Evolutionary conservation across 2,113 vertebrate genomes (phyloP).

Genomic region (Callionymus lyra): DNA sequence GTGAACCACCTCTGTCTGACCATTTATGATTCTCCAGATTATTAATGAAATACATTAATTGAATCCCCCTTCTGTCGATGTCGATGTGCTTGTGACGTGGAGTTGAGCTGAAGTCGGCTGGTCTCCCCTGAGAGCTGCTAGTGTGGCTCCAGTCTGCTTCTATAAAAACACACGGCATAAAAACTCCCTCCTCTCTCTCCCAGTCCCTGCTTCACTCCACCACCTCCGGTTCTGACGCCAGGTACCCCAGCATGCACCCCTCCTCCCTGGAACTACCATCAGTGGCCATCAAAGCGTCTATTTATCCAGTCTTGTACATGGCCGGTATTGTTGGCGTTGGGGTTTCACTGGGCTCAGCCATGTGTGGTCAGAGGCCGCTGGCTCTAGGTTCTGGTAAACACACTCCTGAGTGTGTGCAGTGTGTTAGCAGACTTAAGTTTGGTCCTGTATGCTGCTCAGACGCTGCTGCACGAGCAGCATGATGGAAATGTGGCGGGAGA

Average conservation of each 20-base stretch:
- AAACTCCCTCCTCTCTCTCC: slow-evolving; percentile 35
- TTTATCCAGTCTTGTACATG: slow-evolving; percentile 61
- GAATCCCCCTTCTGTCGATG: slow-evolving; percentile 20
- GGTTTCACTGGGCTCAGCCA: slow-evolving; percentile 26
- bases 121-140: slow-evolving; percentile 40
- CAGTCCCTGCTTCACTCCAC: slow-evolving; percentile 9
- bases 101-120: slow-evolving; percentile 14
- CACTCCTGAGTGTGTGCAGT: slow-evolving; percentile 18
- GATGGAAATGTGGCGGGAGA: slow-evolving; percentile 17
- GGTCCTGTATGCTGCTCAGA: slow-evolving; percentile 26
- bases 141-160: slow-evolving; percentile 60
- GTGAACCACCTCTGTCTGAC: slow-evolving; percentile 8
- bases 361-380: slow-evolving; percentile 52
- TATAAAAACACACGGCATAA: slow-evolving; percentile 48
- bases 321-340: slow-evolving; percentile 50
- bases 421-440: slow-evolving; percentile 24
- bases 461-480: slow-evolving; percentile 8
- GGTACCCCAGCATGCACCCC: slow-evolving; percentile 58
- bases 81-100: too few species aligned
- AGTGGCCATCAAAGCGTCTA: slow-evolving; percentile 65
- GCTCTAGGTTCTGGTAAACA: slow-evolving; percentile 40
- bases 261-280: slow-evolving; percentile 53
- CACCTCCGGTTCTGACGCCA: slow-evolving; percentile 49
- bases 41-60: slow-evolving; percentile 32
- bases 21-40: slow-evolving; percentile 14